Conservation (phyloP, 2,113 vertebrate species). For the Benitochromis conjunctus region DNA sequence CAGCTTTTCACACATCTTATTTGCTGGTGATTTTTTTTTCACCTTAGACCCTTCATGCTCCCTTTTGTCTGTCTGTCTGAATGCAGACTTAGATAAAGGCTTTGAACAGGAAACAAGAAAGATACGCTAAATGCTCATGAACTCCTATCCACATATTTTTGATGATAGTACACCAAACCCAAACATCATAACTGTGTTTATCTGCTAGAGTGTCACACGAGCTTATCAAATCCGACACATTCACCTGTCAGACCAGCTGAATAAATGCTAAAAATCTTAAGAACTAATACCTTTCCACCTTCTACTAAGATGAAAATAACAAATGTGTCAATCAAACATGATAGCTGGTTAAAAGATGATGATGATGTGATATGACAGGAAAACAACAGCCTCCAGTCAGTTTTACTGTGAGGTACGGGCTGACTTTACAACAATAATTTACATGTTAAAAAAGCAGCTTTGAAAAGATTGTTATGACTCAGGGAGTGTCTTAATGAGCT, state of each 20-base stretch:
- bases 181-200: not conserved
- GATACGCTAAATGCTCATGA: not conserved
- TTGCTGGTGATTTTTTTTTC: not conserved
- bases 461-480: not conserved
- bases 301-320: not conserved
- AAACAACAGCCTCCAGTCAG: not conserved
- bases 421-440: not conserved
- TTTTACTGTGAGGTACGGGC: not conserved
- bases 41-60: not conserved
- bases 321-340: not conserved
- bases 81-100: not conserved
- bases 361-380: not conserved
- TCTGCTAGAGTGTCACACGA: not conserved
- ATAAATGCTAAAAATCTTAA: not conserved
- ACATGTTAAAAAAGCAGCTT: not conserved
- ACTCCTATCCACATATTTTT: not conserved
- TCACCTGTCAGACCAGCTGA: not conserved
- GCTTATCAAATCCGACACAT: not conserved
- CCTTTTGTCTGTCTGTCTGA: not conserved
- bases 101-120: not conserved
- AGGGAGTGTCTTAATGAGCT: not conserved
- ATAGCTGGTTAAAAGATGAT: not conserved
- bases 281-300: not conserved
- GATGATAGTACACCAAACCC: not conserved
- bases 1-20: not conserved